Evolutionary conservation across 2,113 vertebrate genomes (phyloP).

Genomic region (Galbula dea): DNA sequence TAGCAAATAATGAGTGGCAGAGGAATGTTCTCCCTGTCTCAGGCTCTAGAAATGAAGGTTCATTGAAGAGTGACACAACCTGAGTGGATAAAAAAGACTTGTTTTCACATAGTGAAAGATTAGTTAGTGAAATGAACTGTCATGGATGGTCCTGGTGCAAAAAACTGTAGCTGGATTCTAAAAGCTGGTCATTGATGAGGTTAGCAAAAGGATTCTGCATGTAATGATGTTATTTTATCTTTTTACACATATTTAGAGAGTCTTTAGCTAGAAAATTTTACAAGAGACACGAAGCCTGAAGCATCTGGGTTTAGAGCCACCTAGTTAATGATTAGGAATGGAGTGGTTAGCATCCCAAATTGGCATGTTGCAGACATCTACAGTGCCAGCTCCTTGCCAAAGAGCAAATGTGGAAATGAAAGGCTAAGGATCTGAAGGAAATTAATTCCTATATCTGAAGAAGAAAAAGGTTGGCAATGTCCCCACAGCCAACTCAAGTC

Average conservation of each 20-base stretch:
- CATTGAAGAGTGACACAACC: neutral
- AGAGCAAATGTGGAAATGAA: neutral
- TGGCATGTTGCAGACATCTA: neutral
- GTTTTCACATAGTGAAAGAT: neutral
- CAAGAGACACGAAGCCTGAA: neutral
- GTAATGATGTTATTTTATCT: neutral
- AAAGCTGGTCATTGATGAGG: neutral
- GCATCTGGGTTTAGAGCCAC: neutral
- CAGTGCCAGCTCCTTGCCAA: neutral
- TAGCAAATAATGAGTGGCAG: neutral
- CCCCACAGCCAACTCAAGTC: neutral
- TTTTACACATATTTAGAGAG: neutral
- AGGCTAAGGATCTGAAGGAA: neutral
- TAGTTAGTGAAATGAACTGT: neutral
- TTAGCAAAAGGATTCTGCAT: neutral
- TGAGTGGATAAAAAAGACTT: neutral
- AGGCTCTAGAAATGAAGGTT: neutral
- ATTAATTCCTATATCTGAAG: neutral
- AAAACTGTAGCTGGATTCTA: neutral
- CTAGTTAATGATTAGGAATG: neutral
- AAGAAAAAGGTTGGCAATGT: accelerated
- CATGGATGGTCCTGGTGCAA: neutral
- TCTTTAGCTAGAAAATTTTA: neutral
- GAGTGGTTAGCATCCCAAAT: neutral
- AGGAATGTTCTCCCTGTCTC: neutral